A percentile compares a stretch with the other conserved stretches of the same genome.
Evolutionary conservation across 2,888 invertebrate species (phyloP).

Genomic region (Philonicus albiceps): DNA sequence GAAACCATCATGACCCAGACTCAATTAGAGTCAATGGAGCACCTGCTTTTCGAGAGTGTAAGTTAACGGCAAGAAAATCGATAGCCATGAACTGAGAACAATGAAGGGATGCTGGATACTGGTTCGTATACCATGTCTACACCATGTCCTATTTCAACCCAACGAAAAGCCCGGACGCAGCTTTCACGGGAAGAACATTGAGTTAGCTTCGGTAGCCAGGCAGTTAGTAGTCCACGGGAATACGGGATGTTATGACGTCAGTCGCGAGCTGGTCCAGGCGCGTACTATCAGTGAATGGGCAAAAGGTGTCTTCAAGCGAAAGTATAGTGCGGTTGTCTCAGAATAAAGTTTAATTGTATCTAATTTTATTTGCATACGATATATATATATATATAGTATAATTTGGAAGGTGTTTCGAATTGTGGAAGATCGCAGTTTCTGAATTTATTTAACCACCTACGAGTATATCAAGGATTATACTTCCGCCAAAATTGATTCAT

Average conservation of each 20-base stretch:
- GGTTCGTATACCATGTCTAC: neutral
- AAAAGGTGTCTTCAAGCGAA: neutral
- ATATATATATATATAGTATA: neutral
- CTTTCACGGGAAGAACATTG: neutral
- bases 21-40: neutral
- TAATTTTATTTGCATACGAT: neutral
- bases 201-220: neutral
- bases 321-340: neutral
- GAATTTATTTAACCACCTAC: neutral
- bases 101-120: conserved; percentile 15
- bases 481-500: neutral
- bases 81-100: neutral
- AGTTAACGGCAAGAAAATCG: conserved; percentile 31
- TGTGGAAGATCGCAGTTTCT: neutral
- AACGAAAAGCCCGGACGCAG: conserved; percentile 2
- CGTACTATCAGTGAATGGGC: neutral
- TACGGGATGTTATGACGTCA: conserved; percentile 43
- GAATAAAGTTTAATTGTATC: neutral
- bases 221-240: conserved; percentile 17
- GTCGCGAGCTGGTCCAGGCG: neutral
- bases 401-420: neutral
- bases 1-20: neutral
- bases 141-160: neutral
- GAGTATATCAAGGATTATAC: neutral
- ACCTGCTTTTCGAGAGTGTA: conserved; percentile 12